Evolutionary conservation across 2,113 vertebrate genomes (phyloP).

Genomic region (Synodontis membranacea): DNA sequence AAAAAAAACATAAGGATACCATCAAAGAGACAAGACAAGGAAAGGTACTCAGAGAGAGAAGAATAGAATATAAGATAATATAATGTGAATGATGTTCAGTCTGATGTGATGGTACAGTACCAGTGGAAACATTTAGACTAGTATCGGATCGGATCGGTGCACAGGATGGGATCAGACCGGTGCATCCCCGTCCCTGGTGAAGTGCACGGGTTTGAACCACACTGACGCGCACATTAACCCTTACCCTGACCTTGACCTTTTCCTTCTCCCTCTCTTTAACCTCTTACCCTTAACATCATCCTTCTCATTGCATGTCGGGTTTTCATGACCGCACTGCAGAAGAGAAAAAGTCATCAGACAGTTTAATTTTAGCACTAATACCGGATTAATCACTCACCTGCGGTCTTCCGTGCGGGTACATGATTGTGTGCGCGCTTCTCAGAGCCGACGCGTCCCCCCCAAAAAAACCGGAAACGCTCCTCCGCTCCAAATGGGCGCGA

Average conservation of each 20-base stretch:
- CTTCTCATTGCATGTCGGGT: background rate
- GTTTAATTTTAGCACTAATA: background rate
- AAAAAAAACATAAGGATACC: background rate
- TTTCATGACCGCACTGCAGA: background rate
- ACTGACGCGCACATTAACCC: background rate
- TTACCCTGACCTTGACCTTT: slow-evolving; percentile 48
- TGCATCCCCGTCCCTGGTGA: background rate
- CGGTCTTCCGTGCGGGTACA: slow-evolving; percentile 61
- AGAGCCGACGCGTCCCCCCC: slow-evolving; percentile 13
- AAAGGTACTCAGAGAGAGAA: background rate
- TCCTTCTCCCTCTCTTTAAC: background rate
- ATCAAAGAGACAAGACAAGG: background rate
- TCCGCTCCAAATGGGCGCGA: background rate
- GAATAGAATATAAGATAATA: too few species aligned
- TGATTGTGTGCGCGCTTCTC: slow-evolving; percentile 26
- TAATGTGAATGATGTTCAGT: background rate
- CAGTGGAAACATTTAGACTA: background rate
- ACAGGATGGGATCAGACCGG: background rate
- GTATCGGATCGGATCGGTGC: background rate
- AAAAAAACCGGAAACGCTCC: background rate
- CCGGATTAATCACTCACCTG: slow-evolving; percentile 55
- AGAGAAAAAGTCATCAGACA: background rate
- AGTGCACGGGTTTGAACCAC: background rate
- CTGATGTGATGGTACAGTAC: background rate
- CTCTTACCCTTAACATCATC: background rate